These are phyloP conservation scores for Onychostruthus taczanowskii DNA, from an alignment of 2,113 vertebrate genomes.

Conservation along the genomic window DNA sequence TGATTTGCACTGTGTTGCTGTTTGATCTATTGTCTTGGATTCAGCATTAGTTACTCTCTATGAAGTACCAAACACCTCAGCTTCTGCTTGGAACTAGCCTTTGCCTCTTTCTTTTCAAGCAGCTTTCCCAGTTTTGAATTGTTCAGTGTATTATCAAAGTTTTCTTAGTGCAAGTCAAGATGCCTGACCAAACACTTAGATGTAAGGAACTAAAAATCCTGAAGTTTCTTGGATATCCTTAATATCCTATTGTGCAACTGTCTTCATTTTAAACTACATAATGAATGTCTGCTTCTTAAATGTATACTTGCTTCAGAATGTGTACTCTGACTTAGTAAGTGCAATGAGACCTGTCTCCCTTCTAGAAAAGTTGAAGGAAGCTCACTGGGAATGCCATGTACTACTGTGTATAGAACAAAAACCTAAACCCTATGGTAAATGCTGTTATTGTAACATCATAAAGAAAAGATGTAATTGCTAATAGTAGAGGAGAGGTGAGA, in stretches of 20 bases:
- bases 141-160: not conserved
- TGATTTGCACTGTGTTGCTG: not conserved
- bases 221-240: not conserved
- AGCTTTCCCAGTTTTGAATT: not conserved
- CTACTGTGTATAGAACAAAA: not conserved
- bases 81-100: not conserved
- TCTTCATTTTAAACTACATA: not conserved
- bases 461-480: not conserved
- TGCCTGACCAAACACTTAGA: not conserved
- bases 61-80: not conserved
- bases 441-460: not conserved
- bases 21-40: not conserved
- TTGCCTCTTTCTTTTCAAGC: not conserved
- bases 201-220: not conserved
- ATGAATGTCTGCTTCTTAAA: not conserved
- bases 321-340: not conserved
- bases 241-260: not conserved
- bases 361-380: not conserved
- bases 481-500: not conserved
- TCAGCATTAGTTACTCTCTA: not conserved
- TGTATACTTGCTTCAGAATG: not conserved
- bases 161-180: not conserved
- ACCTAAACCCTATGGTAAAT: not conserved
- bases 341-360: not conserved
- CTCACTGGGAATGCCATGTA: not conserved